phyloP scores from a whole-genome alignment of 1,140 invertebrate species.

The Trigoniulus corallinus region DNA sequence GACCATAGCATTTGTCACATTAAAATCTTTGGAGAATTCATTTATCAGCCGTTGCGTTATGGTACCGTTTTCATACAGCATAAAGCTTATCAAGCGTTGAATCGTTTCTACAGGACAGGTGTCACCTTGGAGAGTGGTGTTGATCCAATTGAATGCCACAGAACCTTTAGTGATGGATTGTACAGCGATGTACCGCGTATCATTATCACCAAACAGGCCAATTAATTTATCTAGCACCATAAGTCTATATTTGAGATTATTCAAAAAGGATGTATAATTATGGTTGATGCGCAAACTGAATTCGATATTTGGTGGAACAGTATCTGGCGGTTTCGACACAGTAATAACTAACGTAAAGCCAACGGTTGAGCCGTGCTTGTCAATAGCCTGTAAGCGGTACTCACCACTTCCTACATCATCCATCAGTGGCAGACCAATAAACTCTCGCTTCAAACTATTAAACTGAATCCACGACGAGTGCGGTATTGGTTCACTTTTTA shows the following conservation, averaged over 20 bases:
- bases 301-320: slow-evolving; percentile 35
- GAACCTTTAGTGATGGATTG: slow-evolving; percentile 30
- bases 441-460: slow-evolving; percentile 70
- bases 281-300: slow-evolving; percentile 49
- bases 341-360: slow-evolving; percentile 63
- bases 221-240: slow-evolving; percentile 62
- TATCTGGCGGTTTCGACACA: slow-evolving; percentile 33
- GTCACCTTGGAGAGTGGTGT: slow-evolving; percentile 44
- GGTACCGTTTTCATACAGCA: slow-evolving; percentile 31
- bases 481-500: slow-evolving; percentile 46
- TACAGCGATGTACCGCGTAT: slow-evolving; percentile 51
- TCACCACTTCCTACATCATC: slow-evolving; percentile 48
- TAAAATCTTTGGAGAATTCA: slow-evolving; percentile 58
- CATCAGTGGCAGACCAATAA: slow-evolving; percentile 60
- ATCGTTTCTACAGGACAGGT: slow-evolving; percentile 61
- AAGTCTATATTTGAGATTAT: slow-evolving; percentile 36
- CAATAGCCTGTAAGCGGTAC: slow-evolving; percentile 53
- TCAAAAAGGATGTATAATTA: slow-evolving; percentile 48
- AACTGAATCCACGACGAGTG: slow-evolving; percentile 72
- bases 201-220: slow-evolving; percentile 53
- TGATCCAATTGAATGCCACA: slow-evolving; percentile 54
- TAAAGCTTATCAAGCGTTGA: slow-evolving; percentile 42
- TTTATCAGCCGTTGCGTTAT: slow-evolving; percentile 40
- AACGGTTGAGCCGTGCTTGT: slow-evolving; percentile 43
- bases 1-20: slow-evolving; percentile 50